A percentile compares a stretch with the other conserved stretches of the same genome.
Conservation (phyloP, 2,888 invertebrate species). For the Dicyrtomina minuta region DNA sequence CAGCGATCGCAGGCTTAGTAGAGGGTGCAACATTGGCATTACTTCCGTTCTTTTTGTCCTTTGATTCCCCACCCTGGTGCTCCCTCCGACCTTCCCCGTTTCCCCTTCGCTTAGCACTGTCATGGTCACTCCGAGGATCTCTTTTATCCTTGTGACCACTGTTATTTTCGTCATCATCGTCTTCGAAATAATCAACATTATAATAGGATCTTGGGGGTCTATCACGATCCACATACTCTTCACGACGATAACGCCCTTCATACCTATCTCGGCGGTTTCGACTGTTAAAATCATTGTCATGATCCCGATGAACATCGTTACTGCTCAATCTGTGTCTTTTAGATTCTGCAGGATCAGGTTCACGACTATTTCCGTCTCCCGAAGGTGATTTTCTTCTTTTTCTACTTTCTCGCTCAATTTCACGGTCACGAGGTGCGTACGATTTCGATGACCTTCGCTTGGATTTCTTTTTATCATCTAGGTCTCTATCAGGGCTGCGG, state of each 20-base stretch:
- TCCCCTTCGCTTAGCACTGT: neutral
- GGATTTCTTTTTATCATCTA: too few species aligned
- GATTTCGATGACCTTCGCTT: too few species aligned
- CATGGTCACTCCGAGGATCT: slow-evolving; percentile 7
- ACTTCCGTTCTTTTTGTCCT: too few species aligned
- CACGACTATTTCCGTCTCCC: too few species aligned
- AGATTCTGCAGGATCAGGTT: too few species aligned
- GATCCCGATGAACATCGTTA: neutral
- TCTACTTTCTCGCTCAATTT: too few species aligned
- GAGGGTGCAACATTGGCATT: neutral
- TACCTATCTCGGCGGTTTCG: slow-evolving; percentile 1
- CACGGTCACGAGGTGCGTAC: too few species aligned
- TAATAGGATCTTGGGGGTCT: neutral
- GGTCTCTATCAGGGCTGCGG: too few species aligned
- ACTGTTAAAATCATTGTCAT: neutral
- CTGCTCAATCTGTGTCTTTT: too few species aligned
- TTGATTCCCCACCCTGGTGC: neutral
- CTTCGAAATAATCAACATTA: slow-evolving; percentile 1
- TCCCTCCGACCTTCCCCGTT: too few species aligned
- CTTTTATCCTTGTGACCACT: neutral
- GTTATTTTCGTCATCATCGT: neutral
- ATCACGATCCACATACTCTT: slow-evolving; percentile 2
- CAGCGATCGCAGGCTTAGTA: slow-evolving; percentile 56
- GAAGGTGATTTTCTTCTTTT: too few species aligned
- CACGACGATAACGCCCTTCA: slow-evolving; percentile 39